phyloP scores from a whole-genome alignment of 1,140 invertebrate genomes.

The Aphaenogaster ashmeadi region DNA sequence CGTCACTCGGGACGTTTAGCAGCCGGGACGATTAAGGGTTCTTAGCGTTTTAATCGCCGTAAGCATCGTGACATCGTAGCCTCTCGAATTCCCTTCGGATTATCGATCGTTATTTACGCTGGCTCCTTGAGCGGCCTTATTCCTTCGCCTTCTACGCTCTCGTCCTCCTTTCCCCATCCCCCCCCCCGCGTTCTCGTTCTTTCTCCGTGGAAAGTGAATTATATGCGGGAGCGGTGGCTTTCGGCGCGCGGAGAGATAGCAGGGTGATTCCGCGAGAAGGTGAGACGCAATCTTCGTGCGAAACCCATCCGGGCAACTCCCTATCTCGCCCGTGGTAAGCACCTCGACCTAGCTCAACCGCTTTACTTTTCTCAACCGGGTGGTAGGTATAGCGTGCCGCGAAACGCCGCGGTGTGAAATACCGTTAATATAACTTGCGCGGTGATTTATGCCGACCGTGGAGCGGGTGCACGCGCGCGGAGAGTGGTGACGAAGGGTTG shows the following conservation, averaged over 20 bases:
- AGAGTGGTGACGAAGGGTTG: slow-evolving; percentile 54
- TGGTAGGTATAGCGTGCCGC: slow-evolving; percentile 35
- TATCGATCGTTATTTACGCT: slow-evolving; percentile 45
- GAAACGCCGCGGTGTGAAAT: slow-evolving; percentile 70
- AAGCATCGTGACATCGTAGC: background rate
- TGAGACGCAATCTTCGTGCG: slow-evolving; percentile 56
- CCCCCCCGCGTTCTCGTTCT: background rate
- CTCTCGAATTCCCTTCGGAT: slow-evolving; percentile 15
- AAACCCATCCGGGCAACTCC: slow-evolving; percentile 48
- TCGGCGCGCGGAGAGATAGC: slow-evolving; percentile 40
- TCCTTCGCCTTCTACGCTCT: background rate
- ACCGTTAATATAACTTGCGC: slow-evolving; percentile 78
- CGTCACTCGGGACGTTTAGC: slow-evolving; percentile 39
- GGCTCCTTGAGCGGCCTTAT: background rate
- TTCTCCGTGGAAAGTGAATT: slow-evolving; percentile 47
- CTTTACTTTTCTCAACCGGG: slow-evolving; percentile 47
- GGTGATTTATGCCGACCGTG: slow-evolving; percentile 75
- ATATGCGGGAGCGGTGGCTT: slow-evolving; percentile 44
- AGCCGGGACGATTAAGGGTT: slow-evolving; percentile 39
- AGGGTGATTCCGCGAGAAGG: slow-evolving; percentile 46
- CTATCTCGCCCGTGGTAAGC: slow-evolving; percentile 51
- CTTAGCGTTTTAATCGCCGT: slow-evolving; percentile 40
- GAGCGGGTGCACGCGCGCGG: slow-evolving; percentile 1
- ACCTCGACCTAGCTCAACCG: slow-evolving; percentile 51
- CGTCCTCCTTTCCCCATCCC: background rate